phyloP scores from a whole-genome alignment of 2,888 invertebrate genomes.

The Zhuqinia jingwanae region DNA sequence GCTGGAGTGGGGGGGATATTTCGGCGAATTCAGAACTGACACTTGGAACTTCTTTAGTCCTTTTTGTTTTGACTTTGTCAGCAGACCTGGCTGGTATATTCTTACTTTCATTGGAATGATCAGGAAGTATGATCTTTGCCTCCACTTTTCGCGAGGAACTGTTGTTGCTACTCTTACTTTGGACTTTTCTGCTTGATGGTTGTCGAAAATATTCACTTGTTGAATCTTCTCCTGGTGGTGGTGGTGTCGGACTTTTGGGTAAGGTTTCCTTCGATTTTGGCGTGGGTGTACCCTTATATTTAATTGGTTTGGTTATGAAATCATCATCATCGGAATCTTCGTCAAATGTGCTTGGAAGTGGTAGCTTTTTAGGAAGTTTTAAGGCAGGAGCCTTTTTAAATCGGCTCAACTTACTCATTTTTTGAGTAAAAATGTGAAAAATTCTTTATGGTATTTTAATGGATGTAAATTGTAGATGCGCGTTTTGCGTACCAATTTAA shows the following conservation, averaged over 20 bases:
- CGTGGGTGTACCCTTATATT: not conserved
- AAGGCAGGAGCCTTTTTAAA: slow-evolving; percentile 58
- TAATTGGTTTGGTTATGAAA: slow-evolving; percentile 34
- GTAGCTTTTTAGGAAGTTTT: slow-evolving; percentile 52
- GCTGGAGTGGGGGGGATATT: not conserved
- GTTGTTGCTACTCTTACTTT: not conserved
- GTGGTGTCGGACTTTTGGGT: not conserved
- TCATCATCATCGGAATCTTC: slow-evolving; percentile 59
- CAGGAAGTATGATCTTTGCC: not conserved
- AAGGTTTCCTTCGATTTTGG: not conserved
- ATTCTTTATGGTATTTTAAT: too few relatives aligned
- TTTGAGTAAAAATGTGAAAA: not conserved
- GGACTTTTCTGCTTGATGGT: not conserved
- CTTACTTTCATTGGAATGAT: not conserved
- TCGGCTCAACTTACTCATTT: slow-evolving; percentile 66
- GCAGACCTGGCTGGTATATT: not conserved
- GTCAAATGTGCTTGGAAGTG: not conserved
- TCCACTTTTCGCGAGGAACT: not conserved
- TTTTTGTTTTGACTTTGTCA: not conserved
- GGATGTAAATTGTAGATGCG: too few relatives aligned
- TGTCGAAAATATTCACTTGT: slow-evolving; percentile 14
- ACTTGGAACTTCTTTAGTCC: not conserved
- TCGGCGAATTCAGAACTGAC: too few relatives aligned
- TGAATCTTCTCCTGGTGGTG: not conserved
- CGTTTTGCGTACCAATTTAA: too few relatives aligned